Base-by-base conservation (phyloP, 2,888 invertebrate genomes). In the Drosophila histrio region DNA sequence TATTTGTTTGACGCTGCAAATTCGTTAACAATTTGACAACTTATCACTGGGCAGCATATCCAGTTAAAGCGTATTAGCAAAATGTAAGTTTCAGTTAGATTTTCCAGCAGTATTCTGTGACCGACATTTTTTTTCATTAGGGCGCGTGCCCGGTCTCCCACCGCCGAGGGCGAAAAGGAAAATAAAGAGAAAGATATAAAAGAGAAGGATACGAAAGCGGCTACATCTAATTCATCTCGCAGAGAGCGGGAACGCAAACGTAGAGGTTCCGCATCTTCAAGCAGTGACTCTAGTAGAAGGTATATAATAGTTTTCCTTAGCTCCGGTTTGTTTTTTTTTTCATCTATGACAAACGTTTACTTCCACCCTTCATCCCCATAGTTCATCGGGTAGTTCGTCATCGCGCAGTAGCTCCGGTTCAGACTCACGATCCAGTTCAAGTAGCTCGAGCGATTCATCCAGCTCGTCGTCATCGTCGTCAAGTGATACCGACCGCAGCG, bases 371-470 rank as follows among this genome's bases (percentile, higher is more conserved):
- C 5, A 2, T 19, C 36, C 36, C 9, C 66, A 32, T 81, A 94
- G 96, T 91, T 96, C 96, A 17, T 96, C 96, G 7, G 96, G 95
- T 61, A 96, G 96, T 89, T 96, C 96, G 87, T 96, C 96, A 11
- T 97, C 97, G 0, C 87, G 91, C 1, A 94, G 95, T 64, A 95
- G 95, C 1, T 94, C 95, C 2, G 90, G 87, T 11, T 96, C 96
- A 0, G 94, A 95, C 52, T 97, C 95, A 7, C 95, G 95, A 0
- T 97, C 96, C 0, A 96, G 95, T 88, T 96, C 95, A 77, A 96
- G 96, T 44, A 93, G 90, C 92, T 81, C 91, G 53, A 69, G 94
- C 94, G 77, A 93, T 92, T 82, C 93, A 90, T 72, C 93, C 91
- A 87, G 87, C 3, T 94, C 94, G 3, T 94, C 95, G 0, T 94